Conservation (phyloP, 2,888 invertebrate species). For the Pheosia gnoma region DNA sequence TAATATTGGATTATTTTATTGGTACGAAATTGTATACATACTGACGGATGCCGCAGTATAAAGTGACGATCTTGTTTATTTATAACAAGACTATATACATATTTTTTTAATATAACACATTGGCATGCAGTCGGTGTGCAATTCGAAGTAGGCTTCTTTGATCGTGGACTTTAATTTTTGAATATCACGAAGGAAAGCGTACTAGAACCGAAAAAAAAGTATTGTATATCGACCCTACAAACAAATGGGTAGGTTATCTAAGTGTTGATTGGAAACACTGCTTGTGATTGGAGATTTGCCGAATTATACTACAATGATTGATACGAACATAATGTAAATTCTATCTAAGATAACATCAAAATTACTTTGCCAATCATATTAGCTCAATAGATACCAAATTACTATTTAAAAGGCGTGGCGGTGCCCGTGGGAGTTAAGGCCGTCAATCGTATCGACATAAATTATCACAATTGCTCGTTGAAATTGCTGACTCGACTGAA, state of each 20-base stretch:
- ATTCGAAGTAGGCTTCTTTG: no score
- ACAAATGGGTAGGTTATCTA: not conserved
- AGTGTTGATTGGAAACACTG: not conserved
- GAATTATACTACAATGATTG: not conserved
- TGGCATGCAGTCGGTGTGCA: no score
- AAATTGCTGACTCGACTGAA: slow-evolving; percentile 15
- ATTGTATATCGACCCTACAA: no score
- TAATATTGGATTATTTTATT: not conserved
- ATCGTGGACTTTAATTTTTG: no score
- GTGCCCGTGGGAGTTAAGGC: slow-evolving; percentile 19
- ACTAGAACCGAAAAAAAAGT: no score
- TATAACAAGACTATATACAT: no score
- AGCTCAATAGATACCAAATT: slow-evolving; percentile 32
- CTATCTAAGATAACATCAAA: slow-evolving; percentile 18
- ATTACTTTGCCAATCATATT: slow-evolving; percentile 26
- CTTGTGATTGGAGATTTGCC: not conserved
- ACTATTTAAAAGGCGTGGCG: slow-evolving; percentile 19
- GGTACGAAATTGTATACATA: not conserved
- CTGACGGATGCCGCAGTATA: not conserved
- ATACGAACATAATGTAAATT: not conserved
- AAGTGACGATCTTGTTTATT: no score
- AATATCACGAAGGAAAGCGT: no score
- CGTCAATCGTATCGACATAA: slow-evolving; percentile 17
- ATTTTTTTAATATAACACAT: no score
- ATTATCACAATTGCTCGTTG: slow-evolving; percentile 25